Percentiles rank a stretch among this genome's conserved stretches.
Evolutionary conservation across 2,888 invertebrate species (phyloP).

Genomic region (Yponomeuta evonymella): DNA sequence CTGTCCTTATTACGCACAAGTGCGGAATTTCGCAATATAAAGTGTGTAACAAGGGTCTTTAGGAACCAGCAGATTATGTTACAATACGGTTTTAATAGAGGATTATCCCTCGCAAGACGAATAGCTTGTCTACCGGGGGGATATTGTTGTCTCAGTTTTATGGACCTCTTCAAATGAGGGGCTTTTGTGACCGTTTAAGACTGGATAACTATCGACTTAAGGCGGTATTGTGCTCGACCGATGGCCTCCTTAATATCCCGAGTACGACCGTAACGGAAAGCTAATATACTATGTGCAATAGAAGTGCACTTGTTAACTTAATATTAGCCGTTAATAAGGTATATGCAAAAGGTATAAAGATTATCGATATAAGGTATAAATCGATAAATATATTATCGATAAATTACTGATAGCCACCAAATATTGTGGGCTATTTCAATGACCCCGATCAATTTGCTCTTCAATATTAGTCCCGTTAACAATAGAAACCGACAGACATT

Average conservation of each 20-base stretch:
- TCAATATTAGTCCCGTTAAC: not conserved
- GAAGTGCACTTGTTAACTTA: not conserved
- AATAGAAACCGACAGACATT: not conserved
- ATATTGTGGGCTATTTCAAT: not conserved
- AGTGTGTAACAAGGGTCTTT: not conserved
- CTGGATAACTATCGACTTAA: conserved; percentile 25
- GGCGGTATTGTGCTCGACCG: conserved; percentile 18
- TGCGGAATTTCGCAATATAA: not conserved
- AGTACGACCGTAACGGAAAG: not conserved
- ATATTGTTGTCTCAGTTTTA: conserved; percentile 61
- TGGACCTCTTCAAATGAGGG: conserved; percentile 52
- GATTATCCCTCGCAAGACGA: conserved; percentile 14
- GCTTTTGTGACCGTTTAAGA: conserved; percentile 42
- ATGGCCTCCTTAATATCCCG: not conserved
- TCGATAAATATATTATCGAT: too few species aligned
- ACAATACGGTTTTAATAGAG: conserved; percentile 13
- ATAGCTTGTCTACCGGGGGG: conserved; percentile 23
- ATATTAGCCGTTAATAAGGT: too few species aligned
- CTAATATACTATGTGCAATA: not conserved
- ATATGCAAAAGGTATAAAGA: too few species aligned
- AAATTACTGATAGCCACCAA: not conserved
- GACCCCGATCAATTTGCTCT: not conserved
- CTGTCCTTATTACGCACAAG: not conserved
- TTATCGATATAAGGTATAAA: too few species aligned
- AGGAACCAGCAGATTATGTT: not conserved